Base-by-base conservation (phyloP, 2,113 vertebrate species). In the Phodopus roborovskii region DNA sequence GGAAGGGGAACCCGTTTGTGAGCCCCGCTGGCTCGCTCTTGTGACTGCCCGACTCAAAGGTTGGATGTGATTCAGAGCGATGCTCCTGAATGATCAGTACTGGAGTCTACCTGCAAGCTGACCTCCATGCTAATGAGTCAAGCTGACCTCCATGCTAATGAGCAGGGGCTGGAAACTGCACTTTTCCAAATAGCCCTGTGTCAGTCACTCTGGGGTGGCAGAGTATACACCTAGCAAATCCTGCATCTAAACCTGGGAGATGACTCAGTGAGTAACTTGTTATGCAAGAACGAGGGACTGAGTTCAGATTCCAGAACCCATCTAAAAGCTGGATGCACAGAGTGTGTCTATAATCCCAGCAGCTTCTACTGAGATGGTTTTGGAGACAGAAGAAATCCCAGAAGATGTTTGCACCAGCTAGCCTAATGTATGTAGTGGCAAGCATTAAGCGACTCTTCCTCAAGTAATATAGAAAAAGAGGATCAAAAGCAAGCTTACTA, bases 171-270 rank as follows among this genome's bases (percentile, higher is more conserved):
- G 10, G 33, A 77, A 11, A 62, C 6, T 10, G 22, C 26, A 53
- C 50, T 11, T 1, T 2, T 26, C 16, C 17, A 11, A 28, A 24
- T 10, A 12, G 22, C 36, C 39, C 24, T 0, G 1, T 3, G 1
- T 7, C n/a, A 66, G 1, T 7, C n/a, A 66, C 10, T 15, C 26
- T 7, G 0, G 0, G 30, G 10, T 0, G 36, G 17, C 19, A 45
- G 77, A 48, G 0, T 2, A 17, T 0, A 0, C 4, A 8, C 48
- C 88, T 74, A 3, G 8, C 2, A 24, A 62, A 4, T 19, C 7
- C 5, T 9, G 3, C 0, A 2, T 11, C 28, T 30, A 79, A 30
- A 56, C 17, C 77, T 77, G n/a, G 19, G 71, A 39, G n/a, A 42
- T 24, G 71, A 28, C 42, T 75, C 4, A 6, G 5, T 45, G 39